Base-by-base conservation (phyloP, 1,140 invertebrate genomes). In the Drosophila baimaii region DNA sequence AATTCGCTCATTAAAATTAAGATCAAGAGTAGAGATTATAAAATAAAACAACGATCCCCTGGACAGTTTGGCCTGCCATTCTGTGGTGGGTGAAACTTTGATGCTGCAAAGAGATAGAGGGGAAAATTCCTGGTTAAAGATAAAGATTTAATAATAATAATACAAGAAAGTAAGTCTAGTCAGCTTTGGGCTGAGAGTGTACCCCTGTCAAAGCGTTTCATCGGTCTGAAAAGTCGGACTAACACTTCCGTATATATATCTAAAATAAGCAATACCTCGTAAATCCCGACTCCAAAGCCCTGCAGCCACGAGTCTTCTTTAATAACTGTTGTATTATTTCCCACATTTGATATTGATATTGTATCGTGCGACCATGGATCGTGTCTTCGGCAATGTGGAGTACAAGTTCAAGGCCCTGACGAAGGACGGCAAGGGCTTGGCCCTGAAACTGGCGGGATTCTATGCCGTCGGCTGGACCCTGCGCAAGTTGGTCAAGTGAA, bases 31-130 rank as follows among this genome's bases (percentile, higher is more conserved):
- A 68, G 52, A 43, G 51, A 64, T 64, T 72, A 73, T 59, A 47
- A 74, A 73, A 70, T 62, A 64, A 77, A 77, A 83, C 51, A 77
- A 89, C 76, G 56, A 37, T 54, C 61, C 79, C 84, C 65, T 78
- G 52, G 85, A 89, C 84, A 88, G 84, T 90, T 88, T 88, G 84
- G 84, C 84, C 84, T 78, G 84, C 84, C 77, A 89, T 88, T 69
- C 84, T 88, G 85, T 81, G 85, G 81, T 88, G 84, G 84, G 81
- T 80, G 54, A 80, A 78, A 78, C 77, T 71, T 52, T 78, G 69
- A 70, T 74, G 73, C 84, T 88, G 81, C 35, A 78, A 70, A 6
- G 27, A 70, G 15, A 68, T 27, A 19, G 25, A 62, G 4, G 29
- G 15, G 10, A 37, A n/a, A 7, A 19, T 23, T 37, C 21, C 1